Percentiles rank a stretch among this genome's conserved stretches.
Evolutionary conservation across 2,888 invertebrate genomes (phyloP).

Genomic region (Amiota minor): DNA sequence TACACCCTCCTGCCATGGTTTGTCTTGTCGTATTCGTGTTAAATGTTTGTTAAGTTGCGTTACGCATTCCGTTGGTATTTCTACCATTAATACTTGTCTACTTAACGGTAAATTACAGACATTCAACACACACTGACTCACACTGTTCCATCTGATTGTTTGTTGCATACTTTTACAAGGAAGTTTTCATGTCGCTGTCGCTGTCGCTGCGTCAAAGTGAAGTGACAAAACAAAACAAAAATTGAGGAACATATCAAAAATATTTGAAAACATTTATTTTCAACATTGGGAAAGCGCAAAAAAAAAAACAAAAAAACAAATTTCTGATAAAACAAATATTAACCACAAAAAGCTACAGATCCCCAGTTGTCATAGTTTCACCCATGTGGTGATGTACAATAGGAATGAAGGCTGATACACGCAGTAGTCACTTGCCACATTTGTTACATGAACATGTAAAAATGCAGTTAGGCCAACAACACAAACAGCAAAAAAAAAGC

Average conservation of each 20-base stretch:
- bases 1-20: not conserved
- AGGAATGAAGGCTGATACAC: not conserved
- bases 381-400: not conserved
- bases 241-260: constrained; percentile 59
- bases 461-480: constrained; percentile 23
- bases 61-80: constrained; percentile 70
- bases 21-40: constrained; percentile 42
- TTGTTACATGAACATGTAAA: not conserved
- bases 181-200: not conserved
- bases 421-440: too few species aligned
- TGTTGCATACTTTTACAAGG: constrained; percentile 9
- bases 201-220: not conserved
- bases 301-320: not conserved
- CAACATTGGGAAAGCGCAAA: constrained; percentile 26
- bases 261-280: constrained; percentile 68
- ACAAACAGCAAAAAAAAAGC: constrained; percentile 38
- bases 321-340: too few species aligned
- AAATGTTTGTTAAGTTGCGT: constrained; percentile 64
- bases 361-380: not conserved
- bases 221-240: not conserved
- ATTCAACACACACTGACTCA: constrained; percentile 66
- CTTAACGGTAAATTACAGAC: constrained; percentile 73
- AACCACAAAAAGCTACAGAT: not conserved
- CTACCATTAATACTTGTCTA: constrained; percentile 72
- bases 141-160: constrained; percentile 24